Conservation (phyloP, 2,797 vertebrate genomes). For the Capromys pilorides region DNA sequence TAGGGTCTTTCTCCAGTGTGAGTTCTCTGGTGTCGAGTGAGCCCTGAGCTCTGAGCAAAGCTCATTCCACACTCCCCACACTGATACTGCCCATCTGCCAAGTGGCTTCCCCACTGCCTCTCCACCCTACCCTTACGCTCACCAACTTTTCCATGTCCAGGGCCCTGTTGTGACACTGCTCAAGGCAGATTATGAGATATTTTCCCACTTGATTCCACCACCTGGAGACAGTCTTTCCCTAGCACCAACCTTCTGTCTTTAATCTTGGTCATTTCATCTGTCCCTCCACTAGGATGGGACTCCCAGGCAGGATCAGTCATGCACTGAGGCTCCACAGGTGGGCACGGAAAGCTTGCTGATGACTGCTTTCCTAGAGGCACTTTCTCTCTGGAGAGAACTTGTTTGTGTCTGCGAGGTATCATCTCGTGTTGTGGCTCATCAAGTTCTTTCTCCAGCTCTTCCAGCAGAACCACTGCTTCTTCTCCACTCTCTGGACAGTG, state of each 20-base stretch:
- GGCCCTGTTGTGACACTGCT: neutral
- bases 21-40: neutral
- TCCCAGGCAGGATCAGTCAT: neutral
- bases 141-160: neutral
- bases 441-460: slow-evolving; percentile 51
- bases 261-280: slow-evolving; percentile 20
- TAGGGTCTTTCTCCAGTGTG: too few species aligned
- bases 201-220: neutral
- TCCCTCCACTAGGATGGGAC: neutral
- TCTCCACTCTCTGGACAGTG: slow-evolving; percentile 33
- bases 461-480: slow-evolving; percentile 47
- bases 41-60: slow-evolving; percentile 56
- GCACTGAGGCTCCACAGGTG: neutral
- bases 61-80: slow-evolving; percentile 40
- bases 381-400: neutral
- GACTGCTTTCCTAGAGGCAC: neutral
- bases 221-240: slow-evolving; percentile 23
- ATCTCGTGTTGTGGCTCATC: slow-evolving; percentile 39
- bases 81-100: neutral
- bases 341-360: neutral
- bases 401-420: neutral
- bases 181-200: neutral
- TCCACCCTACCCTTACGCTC: neutral
- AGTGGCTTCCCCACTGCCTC: neutral
- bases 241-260: neutral